Base-by-base conservation (phyloP, 2,888 invertebrate genomes). In the Philereme vetulata region DNA sequence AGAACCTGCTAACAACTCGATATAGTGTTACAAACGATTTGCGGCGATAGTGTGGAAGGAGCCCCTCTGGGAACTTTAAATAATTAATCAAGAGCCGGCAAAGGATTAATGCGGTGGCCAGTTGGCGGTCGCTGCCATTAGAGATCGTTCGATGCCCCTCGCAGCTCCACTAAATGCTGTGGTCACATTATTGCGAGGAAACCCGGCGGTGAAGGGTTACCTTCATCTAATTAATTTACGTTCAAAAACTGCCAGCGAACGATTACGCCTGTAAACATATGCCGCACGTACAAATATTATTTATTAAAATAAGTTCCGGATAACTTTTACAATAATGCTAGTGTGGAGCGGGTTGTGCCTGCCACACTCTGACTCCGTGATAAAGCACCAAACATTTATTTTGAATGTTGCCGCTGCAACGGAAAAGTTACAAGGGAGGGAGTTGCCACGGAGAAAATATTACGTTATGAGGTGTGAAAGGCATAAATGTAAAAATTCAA, bases 401-500 rank as follows among this genome's bases (percentile, higher is more conserved):
- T 86, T 85, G 86, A 87, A 88, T 87, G 89, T 88, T 86, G 78
- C 83, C 75, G 75, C 81, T 88, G 88, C 87, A 86, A 86, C 84
- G 80, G 86, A 86, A 87, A 89, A 86, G 84, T 88, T 88, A 78
- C 78, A 72, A 72, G 78, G 80, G 83, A 80, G 86, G 82, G 84
- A 81, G 80, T 75, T 80, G 76, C 77, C 81, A 72, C 78, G 72
- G 82, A 88, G 87, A 91, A 67, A 88, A 90, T 90, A 91, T 91
- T 90, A 90, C 90, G 90, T 90, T 90, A 91, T 92, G 92, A 91
- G 90, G 90, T 91, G 92, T 91, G 82, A 91, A 91, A 88, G 82
- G 85, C 88, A 91, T 91, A 89, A 90, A 91, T 90, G 90, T 91
- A 90, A 90, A 90, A 89, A 90, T 88, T 90, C 89, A 90, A 92